A percentile compares a stretch with the other conserved stretches of the same genome.
Evolutionary conservation across 2,888 invertebrate species (phyloP).

Genomic region (Acleris literana): DNA sequence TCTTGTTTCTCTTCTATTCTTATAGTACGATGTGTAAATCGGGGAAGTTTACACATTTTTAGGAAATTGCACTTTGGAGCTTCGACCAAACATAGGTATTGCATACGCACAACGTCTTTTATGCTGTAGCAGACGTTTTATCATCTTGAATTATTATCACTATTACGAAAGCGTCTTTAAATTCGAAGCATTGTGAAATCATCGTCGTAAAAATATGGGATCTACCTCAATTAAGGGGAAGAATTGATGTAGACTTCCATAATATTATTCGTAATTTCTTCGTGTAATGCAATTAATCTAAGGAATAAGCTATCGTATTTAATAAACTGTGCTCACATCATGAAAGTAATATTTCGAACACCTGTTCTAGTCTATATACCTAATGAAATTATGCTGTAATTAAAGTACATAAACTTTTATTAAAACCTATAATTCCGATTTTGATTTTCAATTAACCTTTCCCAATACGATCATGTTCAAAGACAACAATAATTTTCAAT

Average conservation of each 20-base stretch:
- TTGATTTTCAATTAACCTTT: slow-evolving; percentile 60
- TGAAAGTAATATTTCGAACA: slow-evolving; percentile 75
- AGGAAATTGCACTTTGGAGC: slow-evolving; percentile 69
- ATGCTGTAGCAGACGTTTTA: slow-evolving; percentile 43
- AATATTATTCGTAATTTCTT: slow-evolving; percentile 44
- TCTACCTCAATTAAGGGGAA: slow-evolving; percentile 81
- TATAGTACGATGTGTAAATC: slow-evolving; percentile 68
- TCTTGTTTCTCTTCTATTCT: slow-evolving; percentile 47
- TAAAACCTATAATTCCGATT: slow-evolving; percentile 82
- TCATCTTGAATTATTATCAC: slow-evolving; percentile 44
- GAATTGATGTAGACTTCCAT: slow-evolving; percentile 71
- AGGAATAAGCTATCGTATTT: slow-evolving; percentile 64
- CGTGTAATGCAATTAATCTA: slow-evolving; percentile 56
- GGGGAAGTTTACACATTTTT: slow-evolving; percentile 80
- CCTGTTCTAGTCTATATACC: slow-evolving; percentile 75
- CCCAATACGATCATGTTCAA: not conserved
- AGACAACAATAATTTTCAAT: no score
- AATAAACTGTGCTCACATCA: slow-evolving; percentile 74
- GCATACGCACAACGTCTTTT: slow-evolving; percentile 73
- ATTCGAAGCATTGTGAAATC: slow-evolving; percentile 45
- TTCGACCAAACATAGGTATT: slow-evolving; percentile 63
- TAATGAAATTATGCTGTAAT: slow-evolving; percentile 78
- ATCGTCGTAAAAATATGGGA: slow-evolving; percentile 56
- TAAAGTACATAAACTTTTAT: slow-evolving; percentile 81
- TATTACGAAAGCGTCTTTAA: slow-evolving; percentile 44